Percentiles rank a stretch among this genome's conserved stretches.
Evolutionary conservation across 53 echinoderm and acorn worm genomes (phyloP).

Genomic region (Holothuria leucospilota): DNA sequence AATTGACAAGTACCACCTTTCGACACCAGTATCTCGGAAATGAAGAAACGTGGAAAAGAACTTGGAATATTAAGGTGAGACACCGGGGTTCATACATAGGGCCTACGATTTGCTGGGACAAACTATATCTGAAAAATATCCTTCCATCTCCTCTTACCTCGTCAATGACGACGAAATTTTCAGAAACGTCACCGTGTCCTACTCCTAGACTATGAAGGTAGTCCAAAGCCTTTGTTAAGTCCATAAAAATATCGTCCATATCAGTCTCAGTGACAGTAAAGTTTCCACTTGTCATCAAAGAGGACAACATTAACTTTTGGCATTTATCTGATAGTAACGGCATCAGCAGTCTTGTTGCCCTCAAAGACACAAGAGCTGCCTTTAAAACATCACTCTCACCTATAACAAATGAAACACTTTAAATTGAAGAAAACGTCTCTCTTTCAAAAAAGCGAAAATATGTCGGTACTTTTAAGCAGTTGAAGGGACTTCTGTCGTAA

Average conservation of each 20-base stretch:
- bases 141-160: slow-evolving; percentile 58
- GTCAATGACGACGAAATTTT: slow-evolving; percentile 79
- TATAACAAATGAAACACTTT: no score
- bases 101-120: no score
- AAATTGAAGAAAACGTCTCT: no score
- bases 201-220: slow-evolving; percentile 79
- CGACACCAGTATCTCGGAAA: no score
- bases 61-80: no score
- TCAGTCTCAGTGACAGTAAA: slow-evolving; percentile 66
- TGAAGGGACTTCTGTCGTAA: no score
- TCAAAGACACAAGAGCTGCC: neutral
- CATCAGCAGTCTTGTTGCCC: neutral
- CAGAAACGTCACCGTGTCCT: slow-evolving; percentile 73
- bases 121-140: no score
- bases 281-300: slow-evolving; percentile 56
- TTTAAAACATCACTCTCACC: slow-evolving; percentile 4
- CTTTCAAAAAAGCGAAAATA: no score
- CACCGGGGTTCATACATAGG: no score
- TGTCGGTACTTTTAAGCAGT: no score
- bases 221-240: slow-evolving; percentile 75
- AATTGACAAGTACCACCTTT: no score
- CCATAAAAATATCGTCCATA: slow-evolving; percentile 71
- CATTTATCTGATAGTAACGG: neutral
- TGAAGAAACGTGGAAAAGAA: no score
- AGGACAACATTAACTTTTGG: slow-evolving; percentile 65